A percentile compares a stretch with the other conserved stretches of the same genome.
These are phyloP conservation scores for Piscicola geometra DNA, from an alignment of 2,888 invertebrate genomes.

Conservation along the genomic window DNA sequence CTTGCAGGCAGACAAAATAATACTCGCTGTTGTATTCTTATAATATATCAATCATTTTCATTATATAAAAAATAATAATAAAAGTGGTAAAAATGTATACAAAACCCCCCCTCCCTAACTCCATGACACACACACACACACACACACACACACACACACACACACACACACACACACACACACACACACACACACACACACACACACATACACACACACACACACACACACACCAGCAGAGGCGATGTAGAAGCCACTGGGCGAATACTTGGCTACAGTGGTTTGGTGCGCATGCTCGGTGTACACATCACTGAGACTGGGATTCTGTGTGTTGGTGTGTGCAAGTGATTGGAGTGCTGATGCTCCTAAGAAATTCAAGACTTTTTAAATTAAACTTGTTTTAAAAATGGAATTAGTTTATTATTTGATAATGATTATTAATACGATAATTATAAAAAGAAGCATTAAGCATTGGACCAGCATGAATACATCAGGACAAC, in stretches of 20 bases:
- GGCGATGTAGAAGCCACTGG: conserved; percentile 94
- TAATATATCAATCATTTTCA: too few relatives aligned
- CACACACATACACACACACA: too few relatives aligned
- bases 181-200: too few relatives aligned
- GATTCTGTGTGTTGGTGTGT: conserved; percentile 64
- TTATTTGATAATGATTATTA: neutral
- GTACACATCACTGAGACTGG: conserved; percentile 87
- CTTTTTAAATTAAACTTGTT: neutral
- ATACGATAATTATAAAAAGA: too few relatives aligned
- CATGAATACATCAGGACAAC: too few relatives aligned
- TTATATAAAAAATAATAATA: too few relatives aligned
- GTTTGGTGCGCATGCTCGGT: conserved; percentile 92
- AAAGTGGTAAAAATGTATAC: too few relatives aligned
- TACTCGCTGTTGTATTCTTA: too few relatives aligned
- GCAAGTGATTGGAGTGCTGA: neutral
- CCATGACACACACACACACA: too few relatives aligned
- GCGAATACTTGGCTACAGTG: conserved; percentile 95
- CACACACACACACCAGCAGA: conserved; percentile 72
- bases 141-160: neutral
- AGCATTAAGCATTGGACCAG: too few relatives aligned
- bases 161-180: neutral
- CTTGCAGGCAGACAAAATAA: too few relatives aligned
- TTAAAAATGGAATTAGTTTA: neutral
- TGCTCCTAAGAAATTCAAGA: neutral
- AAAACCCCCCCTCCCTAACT: too few relatives aligned